A percentile compares a stretch with the other conserved stretches of the same genome.
These are phyloP conservation scores for Ptychobarbus kaznakovi DNA, from an alignment of 2,797 vertebrate species.

Conservation along the genomic window DNA sequence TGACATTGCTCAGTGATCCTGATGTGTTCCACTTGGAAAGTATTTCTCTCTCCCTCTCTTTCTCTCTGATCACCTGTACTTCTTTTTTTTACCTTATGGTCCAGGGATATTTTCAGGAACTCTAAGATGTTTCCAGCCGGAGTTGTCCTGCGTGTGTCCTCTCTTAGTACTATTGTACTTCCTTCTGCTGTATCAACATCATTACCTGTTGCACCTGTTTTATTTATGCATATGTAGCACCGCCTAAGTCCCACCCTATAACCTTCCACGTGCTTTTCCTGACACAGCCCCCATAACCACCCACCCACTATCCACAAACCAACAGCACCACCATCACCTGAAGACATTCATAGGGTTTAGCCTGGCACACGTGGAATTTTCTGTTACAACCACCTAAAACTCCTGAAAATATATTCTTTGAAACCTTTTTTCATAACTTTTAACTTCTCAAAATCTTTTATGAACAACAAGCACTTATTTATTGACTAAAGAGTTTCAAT, in stretches of 20 bases:
- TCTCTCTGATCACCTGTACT: constrained; percentile 31
- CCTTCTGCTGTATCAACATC: constrained; percentile 75
- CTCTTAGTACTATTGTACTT: constrained; percentile 61
- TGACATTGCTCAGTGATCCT: constrained; percentile 80
- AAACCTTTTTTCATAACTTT: background rate
- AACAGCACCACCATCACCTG: constrained; percentile 59
- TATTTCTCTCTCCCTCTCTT: background rate
- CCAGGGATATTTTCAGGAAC: background rate
- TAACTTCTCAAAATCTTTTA: background rate
- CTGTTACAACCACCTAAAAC: constrained; percentile 29
- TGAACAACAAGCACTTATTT: background rate
- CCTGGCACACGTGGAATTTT: constrained; percentile 67
- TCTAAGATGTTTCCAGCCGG: background rate
- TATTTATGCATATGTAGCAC: constrained; percentile 75
- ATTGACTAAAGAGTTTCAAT: background rate
- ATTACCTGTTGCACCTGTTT: constrained; percentile 80
- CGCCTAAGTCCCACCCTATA: constrained; percentile 73
- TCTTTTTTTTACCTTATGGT: constrained; percentile 22
- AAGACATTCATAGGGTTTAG: constrained; percentile 60
- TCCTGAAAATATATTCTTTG: background rate
- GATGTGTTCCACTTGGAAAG: constrained; percentile 27
- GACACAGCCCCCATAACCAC: constrained; percentile 24
- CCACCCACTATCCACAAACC: constrained; percentile 20
- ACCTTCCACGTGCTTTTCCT: constrained; percentile 58
- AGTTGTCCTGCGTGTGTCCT: constrained; percentile 50